phyloP scores from a whole-genome alignment of 2,888 invertebrate genomes.

The Corbicula japonica region DNA sequence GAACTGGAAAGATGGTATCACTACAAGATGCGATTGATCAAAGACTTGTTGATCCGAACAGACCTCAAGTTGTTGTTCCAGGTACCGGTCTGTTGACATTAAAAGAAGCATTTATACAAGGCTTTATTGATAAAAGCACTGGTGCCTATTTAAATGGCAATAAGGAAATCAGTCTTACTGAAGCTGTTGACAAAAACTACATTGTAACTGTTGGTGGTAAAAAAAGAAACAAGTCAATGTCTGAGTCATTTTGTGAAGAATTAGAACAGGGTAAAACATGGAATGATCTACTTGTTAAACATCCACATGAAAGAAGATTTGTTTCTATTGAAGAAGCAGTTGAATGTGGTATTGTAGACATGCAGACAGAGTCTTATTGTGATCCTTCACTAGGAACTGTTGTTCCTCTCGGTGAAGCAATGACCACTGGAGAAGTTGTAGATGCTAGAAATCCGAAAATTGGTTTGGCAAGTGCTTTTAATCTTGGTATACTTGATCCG shows the following conservation, averaged over 20 bases:
- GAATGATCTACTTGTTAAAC: slow-evolving; percentile 71
- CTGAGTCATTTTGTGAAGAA: slow-evolving; percentile 51
- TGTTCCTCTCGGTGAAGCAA: slow-evolving; percentile 93
- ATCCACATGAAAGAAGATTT: slow-evolving; percentile 71
- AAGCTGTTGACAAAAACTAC: slow-evolving; percentile 95
- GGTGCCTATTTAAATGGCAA: slow-evolving; percentile 89
- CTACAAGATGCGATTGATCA: slow-evolving; percentile 94
- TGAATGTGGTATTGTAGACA: slow-evolving; percentile 71
- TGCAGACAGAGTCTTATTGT: slow-evolving; percentile 70
- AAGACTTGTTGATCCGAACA: slow-evolving; percentile 88
- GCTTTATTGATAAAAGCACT: slow-evolving; percentile 90
- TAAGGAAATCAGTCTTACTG: slow-evolving; percentile 94
- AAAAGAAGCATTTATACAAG: slow-evolving; percentile 90
- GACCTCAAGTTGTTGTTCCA: slow-evolving; percentile 73
- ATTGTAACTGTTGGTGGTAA: slow-evolving; percentile 86
- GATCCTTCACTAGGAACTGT: slow-evolving; percentile 87
- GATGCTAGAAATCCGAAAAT: slow-evolving; percentile 61
- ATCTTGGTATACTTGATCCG: slow-evolving; percentile 68
- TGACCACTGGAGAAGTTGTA: slow-evolving; percentile 90
- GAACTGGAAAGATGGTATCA: slow-evolving; percentile 92
- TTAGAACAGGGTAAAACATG: slow-evolving; percentile 31
- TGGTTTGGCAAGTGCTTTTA: slow-evolving; percentile 47
- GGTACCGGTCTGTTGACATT: slow-evolving; percentile 88
- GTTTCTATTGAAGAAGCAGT: slow-evolving; percentile 75
- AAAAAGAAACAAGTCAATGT: slow-evolving; percentile 49